Base-by-base conservation (phyloP, 2,888 invertebrate genomes). In the Drosophila paramelanica region DNA sequence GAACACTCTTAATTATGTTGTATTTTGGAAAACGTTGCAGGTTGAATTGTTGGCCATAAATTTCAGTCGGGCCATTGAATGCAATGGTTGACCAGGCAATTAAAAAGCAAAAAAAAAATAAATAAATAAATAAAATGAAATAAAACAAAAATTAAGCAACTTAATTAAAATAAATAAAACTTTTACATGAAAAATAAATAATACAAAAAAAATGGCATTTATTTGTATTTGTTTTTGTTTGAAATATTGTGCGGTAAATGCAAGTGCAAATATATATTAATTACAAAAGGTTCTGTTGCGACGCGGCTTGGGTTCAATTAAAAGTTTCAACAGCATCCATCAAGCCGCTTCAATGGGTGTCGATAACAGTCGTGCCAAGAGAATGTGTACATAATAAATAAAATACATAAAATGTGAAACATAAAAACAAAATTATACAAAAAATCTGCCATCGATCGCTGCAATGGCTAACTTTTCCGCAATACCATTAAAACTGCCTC, bases 261-360 rank as follows among this genome's bases (percentile, higher is more conserved):
- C 60, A 58, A 67, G 64, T 51, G 47, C 71, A 76, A 76, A 77
- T 73, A 69, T 69, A 67, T 85, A 85, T 83, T 82, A 85, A 83
- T 83, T 82, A 79, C 71, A 23, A 50, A 56, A 53, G 47, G 65
- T 46, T 70, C 49, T 62, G 50, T 23, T 27, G 27, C 33, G 42
- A 38, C 46, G 58, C 57, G 42, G 78, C 76, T 73, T 49, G 76
- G 76, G 75, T 67, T 87, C 86, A 87, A 86, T 86, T 86, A 86
- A 86, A 86, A 86, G 88, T 86, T 86, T 85, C 67, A 79, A 71
- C 83, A 79, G 65, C 82, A 77, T 70, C 50, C 84, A 72, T 75
- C 79, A 77, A 65, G 55, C 49, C 68, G 64, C 64, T 67, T 73
- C 73, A 73, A 71, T 72, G 83, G 77, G 76, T 80, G 85, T 77